Percentiles rank a stretch among this genome's conserved stretches.
Conservation (phyloP, 2,113 vertebrate species). For the Ibidorhyncha struthersii region DNA sequence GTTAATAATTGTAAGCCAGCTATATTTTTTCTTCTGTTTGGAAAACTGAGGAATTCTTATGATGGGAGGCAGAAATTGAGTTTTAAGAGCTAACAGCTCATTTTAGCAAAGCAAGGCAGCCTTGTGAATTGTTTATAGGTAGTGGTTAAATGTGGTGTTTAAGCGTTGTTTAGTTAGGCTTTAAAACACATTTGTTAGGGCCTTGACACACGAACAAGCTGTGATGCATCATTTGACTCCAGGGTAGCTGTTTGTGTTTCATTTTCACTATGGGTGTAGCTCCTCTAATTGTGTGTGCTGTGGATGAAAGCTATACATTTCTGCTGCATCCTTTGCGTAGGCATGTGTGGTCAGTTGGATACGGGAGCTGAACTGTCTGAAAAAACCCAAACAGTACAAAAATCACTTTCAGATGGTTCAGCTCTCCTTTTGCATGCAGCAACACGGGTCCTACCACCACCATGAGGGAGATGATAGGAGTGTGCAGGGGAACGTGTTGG, state of each 20-base stretch:
- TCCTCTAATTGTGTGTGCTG: not conserved
- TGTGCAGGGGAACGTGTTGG: accelerated
- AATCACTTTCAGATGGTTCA: not conserved
- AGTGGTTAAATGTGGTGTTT: not conserved
- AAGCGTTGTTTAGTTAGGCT: not conserved
- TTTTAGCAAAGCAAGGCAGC: not conserved
- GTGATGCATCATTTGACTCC: not conserved
- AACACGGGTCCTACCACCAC: not conserved
- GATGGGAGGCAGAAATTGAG: not conserved
- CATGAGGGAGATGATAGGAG: accelerated
- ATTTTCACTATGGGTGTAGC: not conserved
- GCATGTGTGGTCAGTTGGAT: not conserved
- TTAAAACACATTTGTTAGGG: not conserved
- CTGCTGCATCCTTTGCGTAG: not conserved
- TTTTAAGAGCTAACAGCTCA: not conserved
- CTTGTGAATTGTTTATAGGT: not conserved
- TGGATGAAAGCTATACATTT: not conserved
- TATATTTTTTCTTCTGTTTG: not conserved
- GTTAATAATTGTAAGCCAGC: not conserved
- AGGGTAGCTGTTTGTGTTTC: not conserved
- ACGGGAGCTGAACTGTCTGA: not conserved
- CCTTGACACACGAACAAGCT: not conserved
- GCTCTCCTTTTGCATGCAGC: not conserved
- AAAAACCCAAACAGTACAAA: not conserved
- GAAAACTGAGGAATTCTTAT: not conserved